Percentiles rank a stretch among this genome's conserved stretches.
These are phyloP conservation scores for Dascyllus trimaculatus DNA, from an alignment of 2,113 vertebrate genomes.

Conservation along the genomic window DNA sequence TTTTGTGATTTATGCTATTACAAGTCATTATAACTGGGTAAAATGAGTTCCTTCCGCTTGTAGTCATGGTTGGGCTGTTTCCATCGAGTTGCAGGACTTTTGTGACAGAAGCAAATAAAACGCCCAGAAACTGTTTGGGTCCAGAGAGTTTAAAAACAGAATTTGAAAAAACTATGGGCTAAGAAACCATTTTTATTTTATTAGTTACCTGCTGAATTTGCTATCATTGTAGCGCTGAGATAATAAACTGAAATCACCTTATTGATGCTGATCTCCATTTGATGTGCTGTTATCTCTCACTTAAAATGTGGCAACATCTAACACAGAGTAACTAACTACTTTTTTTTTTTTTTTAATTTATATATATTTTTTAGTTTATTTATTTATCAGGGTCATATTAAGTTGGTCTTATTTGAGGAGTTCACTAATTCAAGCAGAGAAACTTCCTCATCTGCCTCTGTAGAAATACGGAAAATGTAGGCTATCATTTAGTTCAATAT, in stretches of 20 bases:
- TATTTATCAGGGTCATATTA: not conserved
- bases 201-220: not conserved
- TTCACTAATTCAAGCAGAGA: slow-evolving; percentile 10
- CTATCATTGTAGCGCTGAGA: not conserved
- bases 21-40: too few species aligned
- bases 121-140: too few species aligned
- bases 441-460: not conserved
- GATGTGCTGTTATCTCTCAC: not conserved
- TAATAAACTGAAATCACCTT: not conserved
- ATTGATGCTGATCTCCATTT: not conserved
- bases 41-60: too few species aligned
- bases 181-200: not conserved
- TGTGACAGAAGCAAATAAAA: too few species aligned
- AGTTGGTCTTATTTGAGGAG: not conserved
- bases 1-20: too few species aligned
- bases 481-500: slow-evolving; percentile 2
- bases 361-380: too few species aligned
- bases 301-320: slow-evolving; percentile 13
- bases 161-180: too few species aligned
- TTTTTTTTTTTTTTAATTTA: too few species aligned
- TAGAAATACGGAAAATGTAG: not conserved
- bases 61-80: too few species aligned
- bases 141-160: too few species aligned
- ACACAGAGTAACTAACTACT: not conserved
- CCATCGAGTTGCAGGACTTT: too few species aligned